phyloP scores from a whole-genome alignment of 2,797 vertebrate genomes.

The Vireo griseus region DNA sequence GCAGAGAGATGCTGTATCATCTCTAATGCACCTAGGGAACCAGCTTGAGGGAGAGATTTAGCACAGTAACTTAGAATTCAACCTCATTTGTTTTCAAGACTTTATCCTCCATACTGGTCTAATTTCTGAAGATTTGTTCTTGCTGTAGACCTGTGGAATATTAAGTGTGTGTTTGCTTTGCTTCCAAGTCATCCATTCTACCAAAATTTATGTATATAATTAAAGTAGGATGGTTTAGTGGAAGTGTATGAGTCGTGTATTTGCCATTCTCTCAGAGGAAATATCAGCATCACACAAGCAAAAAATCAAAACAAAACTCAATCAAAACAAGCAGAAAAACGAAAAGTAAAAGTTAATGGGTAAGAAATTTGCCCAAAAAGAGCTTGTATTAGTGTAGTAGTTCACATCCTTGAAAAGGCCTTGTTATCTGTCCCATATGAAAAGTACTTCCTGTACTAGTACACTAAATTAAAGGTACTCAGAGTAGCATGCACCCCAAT shows the following conservation, averaged over 20 bases:
- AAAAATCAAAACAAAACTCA: background rate
- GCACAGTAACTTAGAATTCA: background rate
- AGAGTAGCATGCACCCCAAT: background rate
- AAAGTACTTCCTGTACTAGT: background rate
- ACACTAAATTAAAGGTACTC: background rate
- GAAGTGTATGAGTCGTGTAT: background rate
- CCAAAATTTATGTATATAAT: background rate
- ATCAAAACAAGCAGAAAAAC: fast-evolving
- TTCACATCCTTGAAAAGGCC: background rate
- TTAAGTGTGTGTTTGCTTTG: background rate
- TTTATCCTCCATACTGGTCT: background rate
- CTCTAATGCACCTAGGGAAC: background rate
- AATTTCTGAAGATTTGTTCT: background rate
- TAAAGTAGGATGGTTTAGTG: background rate
- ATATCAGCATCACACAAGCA: background rate
- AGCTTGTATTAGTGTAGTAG: background rate
- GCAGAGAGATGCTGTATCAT: background rate
- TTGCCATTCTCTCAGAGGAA: background rate
- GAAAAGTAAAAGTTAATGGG: background rate
- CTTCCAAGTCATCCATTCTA: background rate
- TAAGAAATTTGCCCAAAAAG: background rate
- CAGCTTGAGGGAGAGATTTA: background rate
- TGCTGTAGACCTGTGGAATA: background rate
- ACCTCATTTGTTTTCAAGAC: background rate
- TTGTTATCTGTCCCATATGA: background rate